Conservation (phyloP, 2,113 vertebrate genomes). For the Colossoma macropomum region DNA sequence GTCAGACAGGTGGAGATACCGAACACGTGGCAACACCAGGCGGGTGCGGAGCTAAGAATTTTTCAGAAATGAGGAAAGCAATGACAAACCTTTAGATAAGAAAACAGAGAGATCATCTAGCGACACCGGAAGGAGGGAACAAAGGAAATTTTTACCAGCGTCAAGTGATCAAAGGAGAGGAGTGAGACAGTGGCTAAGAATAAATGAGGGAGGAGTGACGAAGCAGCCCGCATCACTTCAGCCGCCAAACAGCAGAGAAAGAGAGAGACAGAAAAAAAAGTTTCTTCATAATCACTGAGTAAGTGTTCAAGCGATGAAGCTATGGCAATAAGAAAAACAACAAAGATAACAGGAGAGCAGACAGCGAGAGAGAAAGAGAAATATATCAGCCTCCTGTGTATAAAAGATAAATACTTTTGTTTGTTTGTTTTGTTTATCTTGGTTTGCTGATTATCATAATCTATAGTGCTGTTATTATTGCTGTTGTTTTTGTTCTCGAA, state of each 20-base stretch:
- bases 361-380: background rate
- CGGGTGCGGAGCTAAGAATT: background rate
- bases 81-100: constrained; percentile 21
- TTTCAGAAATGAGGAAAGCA: background rate
- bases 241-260: constrained; percentile 10
- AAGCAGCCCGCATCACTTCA: constrained; percentile 7
- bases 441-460: background rate
- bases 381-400: background rate
- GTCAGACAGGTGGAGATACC: background rate
- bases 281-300: too few species aligned
- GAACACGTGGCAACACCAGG: constrained; percentile 34
- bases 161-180: constrained; percentile 4
- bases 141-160: constrained; percentile 13
- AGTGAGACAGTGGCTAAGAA: constrained; percentile 5
- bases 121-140: background rate
- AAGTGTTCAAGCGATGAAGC: too few species aligned
- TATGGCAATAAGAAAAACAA: too few species aligned
- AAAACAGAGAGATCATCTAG: background rate
- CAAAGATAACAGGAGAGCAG: too few species aligned
- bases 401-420: background rate
- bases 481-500: background rate
- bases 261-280: too few species aligned
- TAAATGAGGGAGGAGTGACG: constrained; percentile 8
- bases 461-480: background rate
- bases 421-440: too few species aligned